phyloP scores from a whole-genome alignment of 2,888 invertebrate genomes.

The Diplazon laetatorius region DNA sequence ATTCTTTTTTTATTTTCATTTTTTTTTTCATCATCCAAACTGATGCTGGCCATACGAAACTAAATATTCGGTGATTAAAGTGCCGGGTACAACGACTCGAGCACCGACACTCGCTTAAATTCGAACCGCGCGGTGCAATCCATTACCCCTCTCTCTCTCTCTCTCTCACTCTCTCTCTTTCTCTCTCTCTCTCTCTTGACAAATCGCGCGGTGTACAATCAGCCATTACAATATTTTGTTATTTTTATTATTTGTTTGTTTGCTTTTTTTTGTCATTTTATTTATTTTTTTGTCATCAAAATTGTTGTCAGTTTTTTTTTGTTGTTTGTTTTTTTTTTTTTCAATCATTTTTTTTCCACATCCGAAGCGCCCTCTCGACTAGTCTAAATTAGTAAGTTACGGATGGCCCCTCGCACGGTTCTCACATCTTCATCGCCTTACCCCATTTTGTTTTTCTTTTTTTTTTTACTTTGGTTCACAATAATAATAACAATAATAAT shows the following conservation, averaged over 20 bases:
- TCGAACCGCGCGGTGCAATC: conserved; percentile 25
- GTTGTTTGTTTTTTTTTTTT: conserved; percentile 14
- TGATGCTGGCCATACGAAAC: conserved; percentile 45
- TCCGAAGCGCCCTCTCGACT: conserved; percentile 64
- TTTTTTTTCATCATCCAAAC: conserved; percentile 31
- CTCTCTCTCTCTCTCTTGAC: conserved; percentile 14
- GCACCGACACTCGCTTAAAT: conserved; percentile 19
- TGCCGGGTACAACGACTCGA: conserved; percentile 38
- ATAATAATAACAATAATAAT: conserved; percentile 40
- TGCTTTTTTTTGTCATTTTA: conserved; percentile 21
- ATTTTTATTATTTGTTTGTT: no score
- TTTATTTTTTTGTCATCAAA: conserved; percentile 6
- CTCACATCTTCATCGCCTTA: conserved; percentile 53
- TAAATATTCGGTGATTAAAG: conserved; percentile 39
- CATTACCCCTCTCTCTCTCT: background rate
- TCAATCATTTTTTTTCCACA: conserved; percentile 11
- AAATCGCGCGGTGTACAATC: conserved; percentile 54
- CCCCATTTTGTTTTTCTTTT: conserved; percentile 22
- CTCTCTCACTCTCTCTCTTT: background rate
- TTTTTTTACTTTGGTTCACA: conserved; percentile 39
- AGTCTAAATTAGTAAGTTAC: conserved; percentile 70
- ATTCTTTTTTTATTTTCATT: conserved; percentile 1
- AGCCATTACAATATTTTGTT: conserved; percentile 63
- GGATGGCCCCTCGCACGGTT: conserved; percentile 74
- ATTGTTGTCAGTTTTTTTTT: conserved; percentile 11